phyloP scores from a whole-genome alignment of 2,797 vertebrate genomes.

The Sebastes minor region DNA sequence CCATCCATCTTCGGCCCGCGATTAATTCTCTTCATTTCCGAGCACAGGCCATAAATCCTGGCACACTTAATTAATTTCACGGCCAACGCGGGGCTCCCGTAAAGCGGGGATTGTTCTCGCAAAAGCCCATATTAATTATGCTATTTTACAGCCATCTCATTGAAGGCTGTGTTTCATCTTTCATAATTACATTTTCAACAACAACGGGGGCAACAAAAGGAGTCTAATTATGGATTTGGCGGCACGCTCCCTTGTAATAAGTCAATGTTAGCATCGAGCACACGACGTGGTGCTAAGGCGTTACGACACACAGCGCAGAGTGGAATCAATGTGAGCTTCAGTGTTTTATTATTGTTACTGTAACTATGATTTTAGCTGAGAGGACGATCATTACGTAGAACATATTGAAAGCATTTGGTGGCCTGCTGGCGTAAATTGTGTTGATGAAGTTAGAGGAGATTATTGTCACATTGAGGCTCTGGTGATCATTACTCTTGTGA shows the following conservation, averaged over 20 bases:
- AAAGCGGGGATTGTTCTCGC: constrained; percentile 99
- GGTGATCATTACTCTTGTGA: constrained; percentile 74
- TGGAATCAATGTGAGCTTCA: constrained; percentile 61
- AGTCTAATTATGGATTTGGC: constrained; percentile 95
- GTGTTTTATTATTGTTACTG: constrained; percentile 73
- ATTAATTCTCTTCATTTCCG: constrained; percentile 98
- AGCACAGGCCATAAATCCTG: constrained; percentile 99
- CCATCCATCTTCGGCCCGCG: constrained; percentile 98
- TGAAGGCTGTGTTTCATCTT: constrained; percentile 99
- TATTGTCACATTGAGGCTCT: constrained; percentile 72
- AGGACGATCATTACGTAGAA: constrained; percentile 58
- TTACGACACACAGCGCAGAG: constrained; percentile 21
- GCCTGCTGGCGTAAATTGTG: constrained; percentile 68
- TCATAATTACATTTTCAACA: constrained; percentile 99
- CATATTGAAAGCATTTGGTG: constrained; percentile 74
- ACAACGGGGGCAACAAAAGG: constrained; percentile 87
- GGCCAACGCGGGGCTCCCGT: constrained; percentile 93
- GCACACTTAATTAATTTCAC: constrained; percentile 99
- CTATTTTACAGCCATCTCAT: constrained; percentile 99
- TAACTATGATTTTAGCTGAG: constrained; percentile 75
- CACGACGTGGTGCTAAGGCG: constrained; percentile 32
- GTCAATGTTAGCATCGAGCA: constrained; percentile 74
- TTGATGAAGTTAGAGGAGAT: constrained; percentile 80
- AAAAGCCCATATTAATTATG: constrained; percentile 99
- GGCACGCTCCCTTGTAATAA: constrained; percentile 76